These are phyloP conservation scores for Oryctolagus cuniculus DNA, from an alignment of 2,113 vertebrate species.

Conservation along the genomic window mOryCun1.1 NC_091440.1:113933501-113934000, in stretches of 20 bases:
- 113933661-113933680: neutral
- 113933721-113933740: neutral
- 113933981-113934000: neutral
- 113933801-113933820: neutral
- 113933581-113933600: neutral
- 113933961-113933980: neutral
- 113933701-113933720: neutral
- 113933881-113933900: neutral
- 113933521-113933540: neutral
- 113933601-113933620: neutral
- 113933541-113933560: neutral
- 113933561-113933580: neutral
- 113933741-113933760: neutral
- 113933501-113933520: constrained; percentile 13
- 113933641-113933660: neutral
- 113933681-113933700: neutral
- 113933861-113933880: constrained; percentile 1
- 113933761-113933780: neutral
- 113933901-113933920: constrained; percentile 3
- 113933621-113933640: neutral
- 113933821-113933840: neutral
- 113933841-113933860: neutral
- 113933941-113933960: neutral
- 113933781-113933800: neutral
- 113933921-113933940: constrained; percentile 21